Evolutionary conservation across 2,797 vertebrate genomes (phyloP).

Genomic region (Thunnus albacares): DNA sequence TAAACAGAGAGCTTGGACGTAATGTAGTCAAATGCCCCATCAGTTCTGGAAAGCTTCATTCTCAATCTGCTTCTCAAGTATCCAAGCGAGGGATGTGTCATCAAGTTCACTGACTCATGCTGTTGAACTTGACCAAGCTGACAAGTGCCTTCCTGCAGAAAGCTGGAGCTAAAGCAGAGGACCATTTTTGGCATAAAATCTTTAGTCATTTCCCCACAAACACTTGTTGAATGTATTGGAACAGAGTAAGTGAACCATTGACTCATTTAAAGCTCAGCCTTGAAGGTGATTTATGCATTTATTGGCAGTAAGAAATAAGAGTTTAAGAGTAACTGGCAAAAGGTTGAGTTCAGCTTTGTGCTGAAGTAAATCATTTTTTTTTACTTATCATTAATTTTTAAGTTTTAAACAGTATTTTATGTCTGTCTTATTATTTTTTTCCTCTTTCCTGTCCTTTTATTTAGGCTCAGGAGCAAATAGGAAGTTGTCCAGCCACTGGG

Average conservation of each 20-base stretch:
- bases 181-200: background rate
- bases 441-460: slow-evolving; percentile 8
- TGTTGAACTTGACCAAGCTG: too few species aligned
- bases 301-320: slow-evolving; percentile 14
- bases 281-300: slow-evolving; percentile 6
- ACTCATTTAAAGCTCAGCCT: slow-evolving; percentile 1
- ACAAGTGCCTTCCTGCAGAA: background rate
- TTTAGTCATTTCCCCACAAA: slow-evolving; percentile 7
- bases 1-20: slow-evolving; percentile 41
- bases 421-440: background rate
- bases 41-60: slow-evolving; percentile 45
- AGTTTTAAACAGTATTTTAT: too few species aligned
- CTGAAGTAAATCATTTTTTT: background rate
- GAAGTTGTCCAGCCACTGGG: slow-evolving; percentile 55
- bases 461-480: slow-evolving; percentile 42
- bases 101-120: too few species aligned
- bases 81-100: background rate
- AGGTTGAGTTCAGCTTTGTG: slow-evolving; percentile 10
- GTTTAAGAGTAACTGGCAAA: background rate
- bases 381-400: background rate
- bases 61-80: slow-evolving; percentile 26
- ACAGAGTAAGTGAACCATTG: slow-evolving; percentile 3
- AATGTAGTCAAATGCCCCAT: slow-evolving; percentile 27
- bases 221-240: background rate
- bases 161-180: slow-evolving; percentile 20